A percentile compares a stretch with the other conserved stretches of the same genome.
phyloP scores from a whole-genome alignment of 2,113 vertebrate species.

The Anas platyrhynchos region DNA sequence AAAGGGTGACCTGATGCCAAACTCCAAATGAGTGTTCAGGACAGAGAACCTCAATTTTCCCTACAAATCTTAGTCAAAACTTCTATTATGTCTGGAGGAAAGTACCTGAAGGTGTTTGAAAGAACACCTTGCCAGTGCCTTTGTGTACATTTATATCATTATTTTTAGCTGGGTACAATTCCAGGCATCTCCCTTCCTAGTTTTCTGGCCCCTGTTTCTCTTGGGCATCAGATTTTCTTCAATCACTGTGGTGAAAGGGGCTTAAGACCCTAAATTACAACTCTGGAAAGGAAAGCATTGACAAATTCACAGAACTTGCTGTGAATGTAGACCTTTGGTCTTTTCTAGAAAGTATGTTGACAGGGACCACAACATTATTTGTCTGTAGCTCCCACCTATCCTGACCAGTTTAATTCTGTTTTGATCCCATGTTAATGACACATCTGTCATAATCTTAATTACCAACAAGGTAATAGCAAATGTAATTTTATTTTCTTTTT shows the following conservation, averaged over 20 bases:
- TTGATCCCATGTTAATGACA: background rate
- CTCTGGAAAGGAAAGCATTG: background rate
- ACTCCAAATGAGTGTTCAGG: background rate
- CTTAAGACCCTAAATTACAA: background rate
- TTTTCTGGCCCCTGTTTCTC: background rate
- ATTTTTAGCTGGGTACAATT: background rate
- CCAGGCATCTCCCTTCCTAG: background rate
- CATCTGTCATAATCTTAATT: background rate
- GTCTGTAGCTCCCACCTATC: background rate
- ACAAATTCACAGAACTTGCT: background rate
- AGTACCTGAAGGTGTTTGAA: background rate
- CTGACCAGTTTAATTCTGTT: background rate
- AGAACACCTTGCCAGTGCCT: background rate
- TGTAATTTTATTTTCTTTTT: background rate
- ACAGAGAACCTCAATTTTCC: background rate
- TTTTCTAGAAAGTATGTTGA: background rate
- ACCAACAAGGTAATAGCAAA: background rate
- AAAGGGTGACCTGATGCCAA: background rate
- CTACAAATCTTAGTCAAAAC: background rate
- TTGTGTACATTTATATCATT: background rate
- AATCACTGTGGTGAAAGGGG: background rate
- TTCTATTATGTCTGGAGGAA: background rate
- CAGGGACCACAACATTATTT: background rate
- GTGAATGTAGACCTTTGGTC: background rate
- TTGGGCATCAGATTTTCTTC: background rate